Conservation (phyloP, 2,888 invertebrate genomes). For the Teleogryllus oceanicus region DNA sequence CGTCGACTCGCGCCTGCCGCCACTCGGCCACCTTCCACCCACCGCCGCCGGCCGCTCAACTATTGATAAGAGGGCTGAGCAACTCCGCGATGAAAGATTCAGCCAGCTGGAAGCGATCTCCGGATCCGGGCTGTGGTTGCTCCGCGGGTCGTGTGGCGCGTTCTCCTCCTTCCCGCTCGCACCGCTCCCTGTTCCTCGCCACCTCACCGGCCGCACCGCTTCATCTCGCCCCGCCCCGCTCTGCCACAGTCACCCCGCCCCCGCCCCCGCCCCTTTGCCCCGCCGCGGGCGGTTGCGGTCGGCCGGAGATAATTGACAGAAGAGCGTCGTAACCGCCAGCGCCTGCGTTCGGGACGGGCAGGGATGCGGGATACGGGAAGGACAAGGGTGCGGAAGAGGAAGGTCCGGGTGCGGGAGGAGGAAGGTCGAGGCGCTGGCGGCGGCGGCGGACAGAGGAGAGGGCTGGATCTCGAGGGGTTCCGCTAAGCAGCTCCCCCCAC, state of each 20-base stretch:
- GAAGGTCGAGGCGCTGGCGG: neutral
- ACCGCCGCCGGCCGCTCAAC: neutral
- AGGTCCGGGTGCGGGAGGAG: neutral
- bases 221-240: neutral
- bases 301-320: constrained; percentile 8
- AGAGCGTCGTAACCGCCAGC: constrained; percentile 1
- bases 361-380: neutral
- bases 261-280: neutral
- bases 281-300: neutral
- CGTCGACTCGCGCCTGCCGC: neutral
- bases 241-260: neutral
- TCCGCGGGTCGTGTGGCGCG: neutral
- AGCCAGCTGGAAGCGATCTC: neutral
- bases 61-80: constrained; percentile 9
- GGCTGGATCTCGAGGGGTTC: neutral
- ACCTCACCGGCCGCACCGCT: neutral
- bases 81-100: neutral
- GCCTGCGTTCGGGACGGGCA: neutral
- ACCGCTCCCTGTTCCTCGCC: neutral
- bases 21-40: neutral
- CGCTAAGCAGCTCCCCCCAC: neutral
- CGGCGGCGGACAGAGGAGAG: neutral
- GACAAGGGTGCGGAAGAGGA: neutral
- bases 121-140: neutral
- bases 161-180: neutral